Base-by-base conservation (phyloP, 2,113 vertebrate genomes). In the Austrofundulus limnaeus region DNA sequence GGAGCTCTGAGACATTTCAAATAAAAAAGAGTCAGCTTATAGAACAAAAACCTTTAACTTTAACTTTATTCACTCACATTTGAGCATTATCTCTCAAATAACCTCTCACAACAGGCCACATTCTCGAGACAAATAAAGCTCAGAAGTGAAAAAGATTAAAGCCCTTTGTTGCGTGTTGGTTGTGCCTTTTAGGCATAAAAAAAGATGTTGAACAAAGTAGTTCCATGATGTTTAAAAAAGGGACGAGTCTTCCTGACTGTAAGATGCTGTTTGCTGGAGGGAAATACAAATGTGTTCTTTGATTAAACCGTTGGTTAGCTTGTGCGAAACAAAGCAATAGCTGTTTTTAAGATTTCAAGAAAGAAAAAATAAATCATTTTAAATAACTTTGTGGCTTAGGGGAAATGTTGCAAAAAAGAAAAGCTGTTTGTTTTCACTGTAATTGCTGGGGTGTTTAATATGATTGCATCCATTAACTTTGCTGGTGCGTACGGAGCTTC, bases 401-500 rank as follows among this genome's bases (percentile, higher is more conserved):
- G 42, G 61, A 42, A 74, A 72, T 50, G 39, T 41, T 54, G 19
- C 25, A 60, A 51, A 60, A 64, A 77, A 60, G 64, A 76, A 66
- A 76, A 57, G 62, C 24, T 78, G 69, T 77, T 75, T 78, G 68
- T 75, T 73, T 68, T 75, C 17, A 21, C n/a, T 73, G 48, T 75
- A 85, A 78, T 85, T 80, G 56, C 56, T 7, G 0, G 34, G 28
- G 3, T 80, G 68, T 79, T 84, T 19, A 76, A 74, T 71, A 66
- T 54, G 68, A 83, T 76, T 70, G 78, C 67, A 80, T 57, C 39
- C 62, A 70, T 78, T 81, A 69, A 61, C 59, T 71, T 75, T 54
- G 55, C 58, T 53, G 52, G 57, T 57, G 45, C 48, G 58, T 20
- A 72, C 64, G 50, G 15, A 23, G 28, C 2, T 3, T 38, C 55